Evolutionary conservation across 1,140 invertebrate genomes (phyloP).

Genomic region (Heliconius hermathena): DNA sequence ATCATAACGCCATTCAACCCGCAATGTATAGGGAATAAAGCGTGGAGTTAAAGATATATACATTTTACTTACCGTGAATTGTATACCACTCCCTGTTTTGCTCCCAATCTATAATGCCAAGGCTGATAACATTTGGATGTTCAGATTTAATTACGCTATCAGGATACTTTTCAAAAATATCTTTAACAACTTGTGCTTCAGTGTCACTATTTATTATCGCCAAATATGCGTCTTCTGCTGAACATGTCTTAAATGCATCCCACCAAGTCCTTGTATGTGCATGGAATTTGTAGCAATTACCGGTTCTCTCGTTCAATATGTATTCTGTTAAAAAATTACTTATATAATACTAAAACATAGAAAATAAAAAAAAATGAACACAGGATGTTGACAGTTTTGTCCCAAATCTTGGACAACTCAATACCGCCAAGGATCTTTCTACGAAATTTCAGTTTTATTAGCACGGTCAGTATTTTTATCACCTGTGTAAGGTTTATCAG

Average conservation of each 20-base stretch:
- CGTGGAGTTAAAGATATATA: not conserved
- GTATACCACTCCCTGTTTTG: not conserved
- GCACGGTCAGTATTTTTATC: not conserved
- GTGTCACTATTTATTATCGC: slow-evolving; percentile 13
- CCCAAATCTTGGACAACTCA: no score
- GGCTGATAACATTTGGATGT: not conserved
- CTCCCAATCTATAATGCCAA: slow-evolving; percentile 1
- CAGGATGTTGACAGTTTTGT: no score
- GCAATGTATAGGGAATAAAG: not conserved
- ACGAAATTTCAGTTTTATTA: no score
- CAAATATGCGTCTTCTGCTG: not conserved
- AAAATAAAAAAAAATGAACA: no score
- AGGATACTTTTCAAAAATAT: not conserved
- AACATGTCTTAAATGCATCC: not conserved
- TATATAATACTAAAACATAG: not conserved
- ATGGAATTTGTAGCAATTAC: slow-evolving; percentile 17
- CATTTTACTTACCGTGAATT: not conserved
- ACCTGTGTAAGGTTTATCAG: not conserved
- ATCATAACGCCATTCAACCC: no score
- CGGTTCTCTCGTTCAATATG: not conserved
- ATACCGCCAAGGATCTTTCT: no score
- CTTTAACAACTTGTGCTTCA: not conserved
- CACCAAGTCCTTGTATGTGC: not conserved
- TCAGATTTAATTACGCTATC: not conserved
- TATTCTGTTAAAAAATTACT: not conserved